Percentiles rank a stretch among this genome's conserved stretches.
phyloP scores from a whole-genome alignment of 2,797 vertebrate species.

The Hipposideros larvatus region DNA sequence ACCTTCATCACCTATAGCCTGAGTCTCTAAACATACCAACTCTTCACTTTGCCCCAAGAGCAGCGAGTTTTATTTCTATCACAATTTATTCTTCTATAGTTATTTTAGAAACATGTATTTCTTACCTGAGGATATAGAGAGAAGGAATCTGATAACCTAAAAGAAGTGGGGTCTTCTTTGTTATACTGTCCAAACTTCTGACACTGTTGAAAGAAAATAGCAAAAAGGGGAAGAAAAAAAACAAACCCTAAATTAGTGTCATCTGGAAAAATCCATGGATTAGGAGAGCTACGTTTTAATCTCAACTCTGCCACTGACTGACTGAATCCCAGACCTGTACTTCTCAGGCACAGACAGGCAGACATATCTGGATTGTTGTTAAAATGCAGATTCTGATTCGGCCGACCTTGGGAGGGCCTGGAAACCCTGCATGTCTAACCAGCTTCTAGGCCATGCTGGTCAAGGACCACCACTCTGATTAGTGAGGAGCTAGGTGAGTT shows the following conservation, averaged over 20 bases:
- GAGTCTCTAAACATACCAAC: background rate
- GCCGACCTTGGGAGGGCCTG: background rate
- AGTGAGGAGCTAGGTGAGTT: background rate
- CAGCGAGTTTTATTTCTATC: background rate
- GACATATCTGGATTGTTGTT: background rate
- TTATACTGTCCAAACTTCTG: constrained; percentile 99
- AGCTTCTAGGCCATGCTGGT: background rate
- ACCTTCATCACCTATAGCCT: background rate
- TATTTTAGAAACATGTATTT: background rate
- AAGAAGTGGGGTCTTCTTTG: constrained; percentile 97
- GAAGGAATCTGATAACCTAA: constrained; percentile 96
- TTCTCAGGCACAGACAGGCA: background rate
- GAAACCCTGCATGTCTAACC: background rate
- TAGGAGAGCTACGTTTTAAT: background rate
- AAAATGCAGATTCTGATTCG: background rate
- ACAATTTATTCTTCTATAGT: background rate
- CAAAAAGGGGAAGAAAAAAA: background rate
- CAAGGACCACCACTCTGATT: rapidly evolving
- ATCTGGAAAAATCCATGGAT: background rate
- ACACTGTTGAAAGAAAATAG: constrained; percentile 91
- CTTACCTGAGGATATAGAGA: constrained; percentile 98
- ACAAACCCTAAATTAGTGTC: background rate
- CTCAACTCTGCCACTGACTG: background rate
- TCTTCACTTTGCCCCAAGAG: background rate
- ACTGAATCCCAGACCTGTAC: background rate